phyloP scores from a whole-genome alignment of 2,888 invertebrate species.

The Hypsopygia costalis region DNA sequence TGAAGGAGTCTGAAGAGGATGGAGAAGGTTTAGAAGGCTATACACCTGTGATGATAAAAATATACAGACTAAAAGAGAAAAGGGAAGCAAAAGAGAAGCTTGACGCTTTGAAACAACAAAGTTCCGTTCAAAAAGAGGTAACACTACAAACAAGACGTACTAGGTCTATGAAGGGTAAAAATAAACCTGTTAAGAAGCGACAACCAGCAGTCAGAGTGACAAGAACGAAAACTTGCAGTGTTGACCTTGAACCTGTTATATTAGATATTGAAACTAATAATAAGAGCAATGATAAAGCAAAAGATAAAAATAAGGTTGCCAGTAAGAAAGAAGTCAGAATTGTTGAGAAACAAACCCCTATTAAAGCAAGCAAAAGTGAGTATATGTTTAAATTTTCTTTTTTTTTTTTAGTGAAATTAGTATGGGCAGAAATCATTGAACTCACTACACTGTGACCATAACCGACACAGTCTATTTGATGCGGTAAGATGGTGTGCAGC shows the following conservation, averaged over 20 bases:
- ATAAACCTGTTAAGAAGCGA: conserved; percentile 18
- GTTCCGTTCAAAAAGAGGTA: conserved; percentile 32
- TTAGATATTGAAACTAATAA: conserved; percentile 19
- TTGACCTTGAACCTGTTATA: conserved; percentile 18
- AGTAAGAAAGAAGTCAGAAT: conserved; percentile 34
- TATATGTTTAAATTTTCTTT: too few species aligned
- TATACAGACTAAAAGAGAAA: conserved; percentile 69
- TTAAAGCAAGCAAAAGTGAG: conserved; percentile 32
- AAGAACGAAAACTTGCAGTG: conserved; percentile 31
- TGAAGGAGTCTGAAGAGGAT: conserved; percentile 44
- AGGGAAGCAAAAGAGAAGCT: conserved; percentile 59
- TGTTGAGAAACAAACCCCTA: conserved; percentile 23
- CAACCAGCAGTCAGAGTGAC: conserved; percentile 27
- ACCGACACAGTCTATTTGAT: too few species aligned
- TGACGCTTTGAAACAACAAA: conserved; percentile 42
- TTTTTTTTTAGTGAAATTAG: too few species aligned
- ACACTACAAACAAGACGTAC: conserved; percentile 35
- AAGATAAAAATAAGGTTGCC: conserved; percentile 27
- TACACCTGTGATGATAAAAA: conserved; percentile 80
- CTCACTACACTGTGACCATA: too few species aligned
- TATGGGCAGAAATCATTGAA: too few species aligned
- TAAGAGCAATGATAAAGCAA: conserved; percentile 31
- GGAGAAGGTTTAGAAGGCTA: conserved; percentile 54
- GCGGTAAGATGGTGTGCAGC: too few species aligned
- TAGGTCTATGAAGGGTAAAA: conserved; percentile 35